These are phyloP conservation scores for Chrysopilus asiliformis DNA, from an alignment of 2,888 invertebrate genomes.

Conservation along the genomic window DNA sequence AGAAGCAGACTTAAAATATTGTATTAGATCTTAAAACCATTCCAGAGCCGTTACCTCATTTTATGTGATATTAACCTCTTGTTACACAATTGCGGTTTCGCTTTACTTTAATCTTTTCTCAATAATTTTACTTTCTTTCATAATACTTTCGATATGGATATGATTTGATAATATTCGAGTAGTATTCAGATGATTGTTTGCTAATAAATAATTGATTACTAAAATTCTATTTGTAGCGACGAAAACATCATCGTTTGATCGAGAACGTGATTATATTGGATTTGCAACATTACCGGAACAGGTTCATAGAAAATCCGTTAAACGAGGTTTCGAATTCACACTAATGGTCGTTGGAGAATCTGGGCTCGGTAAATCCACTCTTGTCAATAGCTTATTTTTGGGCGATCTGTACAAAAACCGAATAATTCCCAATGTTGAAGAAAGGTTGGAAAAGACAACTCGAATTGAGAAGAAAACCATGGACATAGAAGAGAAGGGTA, in stretches of 20 bases:
- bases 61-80: no score
- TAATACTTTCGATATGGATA: no score
- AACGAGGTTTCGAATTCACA: constrained; percentile 92
- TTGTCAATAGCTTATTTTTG: constrained; percentile 87
- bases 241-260: constrained; percentile 35
- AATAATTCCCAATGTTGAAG: constrained; percentile 46
- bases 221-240: constrained; percentile 21
- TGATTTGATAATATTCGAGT: no score
- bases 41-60: no score
- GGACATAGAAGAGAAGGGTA: constrained; percentile 79
- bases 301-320: constrained; percentile 91
- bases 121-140: no score
- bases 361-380: constrained; percentile 87
- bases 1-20: no score
- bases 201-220: no score
- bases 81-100: no score
- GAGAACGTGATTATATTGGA: constrained; percentile 74
- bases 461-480: constrained; percentile 58
- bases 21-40: no score
- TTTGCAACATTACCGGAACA: constrained; percentile 93
- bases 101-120: no score
- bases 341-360: constrained; percentile 93
- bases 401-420: constrained; percentile 86
- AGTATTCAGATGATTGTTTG: no score
- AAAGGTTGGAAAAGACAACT: constrained; percentile 56